These are phyloP conservation scores for Leucophenga maculata DNA, from an alignment of 2,888 invertebrate genomes.

Conservation along the genomic window DNA sequence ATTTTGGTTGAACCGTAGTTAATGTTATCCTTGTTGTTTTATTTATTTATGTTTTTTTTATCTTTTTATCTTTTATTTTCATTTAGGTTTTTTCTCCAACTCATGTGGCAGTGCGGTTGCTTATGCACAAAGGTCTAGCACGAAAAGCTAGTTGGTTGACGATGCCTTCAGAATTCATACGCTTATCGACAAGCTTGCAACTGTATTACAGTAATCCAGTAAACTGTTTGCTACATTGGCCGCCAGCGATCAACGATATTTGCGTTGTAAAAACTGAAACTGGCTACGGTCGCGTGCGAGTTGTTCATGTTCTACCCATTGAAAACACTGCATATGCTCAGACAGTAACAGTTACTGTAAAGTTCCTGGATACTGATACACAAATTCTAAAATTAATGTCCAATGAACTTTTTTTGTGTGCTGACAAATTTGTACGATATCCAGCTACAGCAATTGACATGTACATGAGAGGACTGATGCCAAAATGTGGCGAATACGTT, in stretches of 20 bases:
- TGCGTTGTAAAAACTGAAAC: constrained; percentile 74
- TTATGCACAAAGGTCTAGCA: too few relatives aligned
- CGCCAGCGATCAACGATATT: constrained; percentile 74
- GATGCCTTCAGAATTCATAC: too few relatives aligned
- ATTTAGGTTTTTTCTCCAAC: too few relatives aligned
- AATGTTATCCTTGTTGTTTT: too few relatives aligned
- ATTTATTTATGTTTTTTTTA: too few relatives aligned
- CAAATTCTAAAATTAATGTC: constrained; percentile 64
- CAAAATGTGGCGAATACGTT: constrained; percentile 73
- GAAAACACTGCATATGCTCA: constrained; percentile 42
- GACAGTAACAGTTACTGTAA: constrained; percentile 64
- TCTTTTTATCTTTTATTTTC: too few relatives aligned
- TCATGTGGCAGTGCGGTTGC: too few relatives aligned
- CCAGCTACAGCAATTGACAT: constrained; percentile 73
- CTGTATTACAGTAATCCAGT: constrained; percentile 40
- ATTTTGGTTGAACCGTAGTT: too few relatives aligned
- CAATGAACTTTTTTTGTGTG: constrained; percentile 69
- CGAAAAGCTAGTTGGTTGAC: too few relatives aligned
- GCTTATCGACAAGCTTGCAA: neutral
- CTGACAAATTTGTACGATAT: constrained; percentile 72
- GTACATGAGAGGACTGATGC: constrained; percentile 73
- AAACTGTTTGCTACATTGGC: constrained; percentile 44
- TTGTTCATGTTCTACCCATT: constrained; percentile 69
- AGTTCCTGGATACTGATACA: constrained; percentile 77
- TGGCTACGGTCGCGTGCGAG: constrained; percentile 75